A percentile compares a stretch with the other conserved stretches of the same genome.
phyloP scores from a whole-genome alignment of 2,113 vertebrate genomes.

The Trematocara unimaculatum region DNA sequence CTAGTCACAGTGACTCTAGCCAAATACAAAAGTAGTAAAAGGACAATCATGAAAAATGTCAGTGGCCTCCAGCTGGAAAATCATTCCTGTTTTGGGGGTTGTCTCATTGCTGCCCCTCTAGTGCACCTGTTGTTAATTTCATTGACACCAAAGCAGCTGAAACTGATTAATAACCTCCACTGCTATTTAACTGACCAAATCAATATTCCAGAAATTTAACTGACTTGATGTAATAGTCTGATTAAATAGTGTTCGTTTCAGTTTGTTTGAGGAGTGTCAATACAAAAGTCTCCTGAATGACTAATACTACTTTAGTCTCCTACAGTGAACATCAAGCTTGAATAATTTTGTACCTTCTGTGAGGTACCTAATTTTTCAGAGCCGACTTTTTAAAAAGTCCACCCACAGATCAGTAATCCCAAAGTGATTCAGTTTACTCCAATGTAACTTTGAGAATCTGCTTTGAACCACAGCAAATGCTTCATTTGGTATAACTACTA shows the following conservation, averaged over 20 bases:
- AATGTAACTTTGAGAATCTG: background rate
- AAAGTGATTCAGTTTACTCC: background rate
- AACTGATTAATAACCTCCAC: background rate
- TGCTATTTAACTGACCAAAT: background rate
- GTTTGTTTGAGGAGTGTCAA: background rate
- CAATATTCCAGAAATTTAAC: background rate
- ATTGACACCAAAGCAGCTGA: background rate
- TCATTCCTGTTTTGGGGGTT: background rate
- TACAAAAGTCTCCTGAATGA: background rate
- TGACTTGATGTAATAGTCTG: background rate
- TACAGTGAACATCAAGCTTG: background rate
- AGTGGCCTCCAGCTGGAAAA: background rate
- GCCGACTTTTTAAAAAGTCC: background rate
- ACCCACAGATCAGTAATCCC: background rate
- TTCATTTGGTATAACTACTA: background rate
- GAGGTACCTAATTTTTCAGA: background rate
- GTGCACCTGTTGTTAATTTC: background rate
- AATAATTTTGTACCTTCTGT: background rate
- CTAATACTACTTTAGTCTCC: background rate
- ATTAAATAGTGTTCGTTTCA: background rate
- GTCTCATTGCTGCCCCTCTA: background rate
- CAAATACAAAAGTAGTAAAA: background rate
- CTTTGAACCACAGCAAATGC: background rate
- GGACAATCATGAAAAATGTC: background rate
- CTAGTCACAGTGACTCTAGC: background rate